Evolutionary conservation across 2,797 vertebrate genomes (phyloP), one percentile per base, ranked within the genome.

Genomic region (Melanotaenia maccullochi): DNA sequence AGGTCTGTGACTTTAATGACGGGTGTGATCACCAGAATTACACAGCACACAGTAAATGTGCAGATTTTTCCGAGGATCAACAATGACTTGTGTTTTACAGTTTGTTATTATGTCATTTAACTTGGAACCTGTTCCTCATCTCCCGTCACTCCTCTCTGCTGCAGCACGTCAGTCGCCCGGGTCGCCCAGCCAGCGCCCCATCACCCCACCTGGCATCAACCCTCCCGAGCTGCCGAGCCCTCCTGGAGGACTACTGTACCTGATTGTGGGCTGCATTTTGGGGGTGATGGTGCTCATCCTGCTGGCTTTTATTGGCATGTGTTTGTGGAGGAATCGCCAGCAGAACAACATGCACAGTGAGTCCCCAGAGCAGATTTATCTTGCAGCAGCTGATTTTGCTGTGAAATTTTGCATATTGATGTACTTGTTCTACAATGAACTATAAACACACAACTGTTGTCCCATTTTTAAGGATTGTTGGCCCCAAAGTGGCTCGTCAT

Each of bases 251-350:
- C 94, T 97, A 87, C 90, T 99, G 0, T 99, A 99, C 79, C 88
- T 98, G 75, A 97, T 99, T 0, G 97, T 99, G 52, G 97, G 97
- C 87, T 96, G 96, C 0, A 95, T 99, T 47, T 87, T 99, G 9
- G 96, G 95, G 0, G 95, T 97, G 65, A 99, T 99, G 98, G 96
- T 99, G 25, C 95, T 99, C 61, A 98, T 98, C 66, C 94, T 99
- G 60, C 93, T 99, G 68, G 93, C 90, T 7, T 98, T 99, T 81
- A 99, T 99, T 1, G 96, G 96, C 73, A 98, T 99, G 95, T 99
- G 98, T 78, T 93, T 99, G n/a, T 97, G 96, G 96, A 96, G 96
- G 92, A 98, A 96, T 84, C 96, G 97, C 0, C 97, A 99, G 88
- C 97, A 99, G 87, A 95, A 80, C 55, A 88, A 93, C 89, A 90